Percentiles rank a stretch among this genome's conserved stretches.
phyloP scores from a whole-genome alignment of 2,797 vertebrate species.

The Acipenser ruthenus region DNA sequence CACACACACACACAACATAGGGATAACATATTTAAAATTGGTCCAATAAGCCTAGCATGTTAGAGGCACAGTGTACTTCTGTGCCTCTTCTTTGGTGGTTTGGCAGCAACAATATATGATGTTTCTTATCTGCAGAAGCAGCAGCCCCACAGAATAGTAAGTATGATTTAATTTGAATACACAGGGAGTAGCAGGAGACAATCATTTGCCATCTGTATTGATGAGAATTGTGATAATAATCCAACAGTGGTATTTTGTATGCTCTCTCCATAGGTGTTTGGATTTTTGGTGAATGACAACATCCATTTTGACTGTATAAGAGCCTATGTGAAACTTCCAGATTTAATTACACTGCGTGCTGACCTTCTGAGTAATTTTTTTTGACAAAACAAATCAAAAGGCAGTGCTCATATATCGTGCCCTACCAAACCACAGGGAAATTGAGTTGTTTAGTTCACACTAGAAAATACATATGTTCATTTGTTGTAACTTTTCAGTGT shows the following conservation, averaged over 20 bases:
- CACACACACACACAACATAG: no score
- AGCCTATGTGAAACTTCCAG: no score
- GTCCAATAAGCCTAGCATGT: neutral
- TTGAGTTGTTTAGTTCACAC: no score
- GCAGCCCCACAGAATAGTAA: neutral
- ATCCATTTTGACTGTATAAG: neutral
- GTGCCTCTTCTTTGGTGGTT: neutral
- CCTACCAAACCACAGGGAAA: no score
- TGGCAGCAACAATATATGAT: neutral
- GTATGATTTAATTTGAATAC: neutral
- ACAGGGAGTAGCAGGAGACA: neutral
- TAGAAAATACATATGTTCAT: no score
- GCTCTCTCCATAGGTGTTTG: neutral
- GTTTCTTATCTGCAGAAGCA: neutral
- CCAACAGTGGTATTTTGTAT: neutral
- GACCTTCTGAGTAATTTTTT: no score
- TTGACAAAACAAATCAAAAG: no score
- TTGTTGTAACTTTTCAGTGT: no score
- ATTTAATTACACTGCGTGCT: no score
- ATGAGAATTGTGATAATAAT: neutral
- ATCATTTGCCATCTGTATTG: neutral
- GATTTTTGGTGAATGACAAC: slow-evolving; percentile 1
- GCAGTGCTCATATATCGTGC: no score
- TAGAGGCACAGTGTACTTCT: neutral
- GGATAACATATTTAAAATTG: no score